Base-by-base conservation (phyloP, 2,797 vertebrate species). In the Sebastes wilsoni region DNA sequence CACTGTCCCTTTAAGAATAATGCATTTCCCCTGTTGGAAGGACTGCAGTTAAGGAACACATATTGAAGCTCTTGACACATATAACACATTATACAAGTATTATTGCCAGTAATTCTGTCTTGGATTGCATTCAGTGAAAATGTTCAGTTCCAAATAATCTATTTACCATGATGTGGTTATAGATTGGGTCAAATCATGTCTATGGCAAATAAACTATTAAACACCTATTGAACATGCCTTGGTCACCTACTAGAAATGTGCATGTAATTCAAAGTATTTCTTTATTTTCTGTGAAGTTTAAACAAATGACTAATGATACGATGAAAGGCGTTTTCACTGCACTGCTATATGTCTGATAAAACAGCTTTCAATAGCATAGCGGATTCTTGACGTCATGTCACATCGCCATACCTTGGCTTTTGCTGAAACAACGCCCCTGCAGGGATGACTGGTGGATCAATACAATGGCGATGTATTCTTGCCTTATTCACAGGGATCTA, bases 371-470 rank as follows among this genome's bases (percentile, higher is more conserved):
- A 23, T 2, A 25, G 22, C 13, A 38, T 5, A 8, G 12, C 2
- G 1, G 36, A 34, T 22, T 32, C 32, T 65, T 64, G 6, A 42
- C 8, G 14, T 25, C 22, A 5, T 23, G 13, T 42, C 34, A 42
- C 34, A 23, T 38, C 8, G 13, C 22, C 62, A 42, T 6, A 42
- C 36, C 14, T 32, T 20, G 28, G 9, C 18, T 27, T 65, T 38
- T 65, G 7, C 34, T 23, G 36, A 6, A n/a, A 62, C 18, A 64
- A 12, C 2, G 20, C 11, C 32, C 34, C 23, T 42, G 61, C 87
- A 59, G 75, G 74, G 79, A 81, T 85, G 84, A 78, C 81, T 4
- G 16, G 60, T 49, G 66, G 87, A 91, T 94, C 88, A 79, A 93
- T 89, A 77, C 66, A 59, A 36, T 32, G 81, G 72, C 84, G 64